Percentiles rank a stretch among this genome's conserved stretches.
Evolutionary conservation across 1,140 invertebrate genomes (phyloP).

Genomic region (Heliconius hermathena): DNA sequence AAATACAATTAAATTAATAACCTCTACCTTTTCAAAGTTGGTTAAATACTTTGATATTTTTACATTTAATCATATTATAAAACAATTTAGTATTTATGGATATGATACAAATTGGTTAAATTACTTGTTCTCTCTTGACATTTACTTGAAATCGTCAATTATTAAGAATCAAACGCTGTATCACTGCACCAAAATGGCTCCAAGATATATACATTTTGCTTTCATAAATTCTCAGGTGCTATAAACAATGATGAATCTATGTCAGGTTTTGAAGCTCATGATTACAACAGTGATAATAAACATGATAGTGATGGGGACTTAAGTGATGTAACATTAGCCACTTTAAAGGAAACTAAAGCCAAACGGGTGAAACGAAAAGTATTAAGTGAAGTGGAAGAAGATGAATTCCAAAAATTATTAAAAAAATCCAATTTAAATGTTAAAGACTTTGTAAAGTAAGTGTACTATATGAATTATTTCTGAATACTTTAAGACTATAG

Average conservation of each 20-base stretch:
- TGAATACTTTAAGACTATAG: no score
- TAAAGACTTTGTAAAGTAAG: conserved; percentile 74
- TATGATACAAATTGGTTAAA: no score
- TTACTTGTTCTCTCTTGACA: no score
- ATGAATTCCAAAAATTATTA: conserved; percentile 58
- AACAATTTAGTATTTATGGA: neutral
- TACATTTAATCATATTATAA: neutral
- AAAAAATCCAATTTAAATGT: conserved; percentile 64
- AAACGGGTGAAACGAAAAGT: conserved; percentile 54
- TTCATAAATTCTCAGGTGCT: conserved; percentile 46
- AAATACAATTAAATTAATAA: neutral
- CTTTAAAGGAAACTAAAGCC: conserved; percentile 58
- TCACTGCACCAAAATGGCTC: no score
- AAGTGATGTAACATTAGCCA: conserved; percentile 61
- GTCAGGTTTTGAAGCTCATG: conserved; percentile 47
- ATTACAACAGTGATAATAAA: conserved; percentile 46
- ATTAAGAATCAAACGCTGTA: no score
- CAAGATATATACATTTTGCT: neutral
- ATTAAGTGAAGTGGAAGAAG: conserved; percentile 52
- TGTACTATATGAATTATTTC: conserved; percentile 10
- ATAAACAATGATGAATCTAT: conserved; percentile 54
- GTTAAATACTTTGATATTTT: neutral
- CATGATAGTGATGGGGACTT: conserved; percentile 45
- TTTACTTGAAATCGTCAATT: no score
- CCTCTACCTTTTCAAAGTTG: no score